phyloP scores from a whole-genome alignment of 2,888 invertebrate genomes.

The Spicauda simplicius region DNA sequence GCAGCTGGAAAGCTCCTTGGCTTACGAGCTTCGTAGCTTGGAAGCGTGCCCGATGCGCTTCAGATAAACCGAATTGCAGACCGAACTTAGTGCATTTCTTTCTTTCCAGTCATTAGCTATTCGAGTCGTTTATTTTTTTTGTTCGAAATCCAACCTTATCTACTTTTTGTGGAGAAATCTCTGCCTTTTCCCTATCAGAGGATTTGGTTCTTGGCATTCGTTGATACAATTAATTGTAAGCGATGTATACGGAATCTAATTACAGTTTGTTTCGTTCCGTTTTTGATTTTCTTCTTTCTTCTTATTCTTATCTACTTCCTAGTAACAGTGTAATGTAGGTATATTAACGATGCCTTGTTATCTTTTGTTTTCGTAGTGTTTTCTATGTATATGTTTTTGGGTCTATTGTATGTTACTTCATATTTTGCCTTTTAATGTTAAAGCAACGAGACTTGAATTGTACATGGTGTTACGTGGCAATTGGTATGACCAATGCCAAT shows the following conservation, averaged over 20 bases:
- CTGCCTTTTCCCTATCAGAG: neutral
- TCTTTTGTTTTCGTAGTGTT: too few relatives aligned
- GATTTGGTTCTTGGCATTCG: neutral
- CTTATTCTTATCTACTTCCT: too few relatives aligned
- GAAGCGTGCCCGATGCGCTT: conserved; percentile 74
- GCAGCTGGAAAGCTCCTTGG: conserved; percentile 15
- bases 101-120: conserved; percentile 18
- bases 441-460: too few relatives aligned
- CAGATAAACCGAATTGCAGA: conserved; percentile 69
- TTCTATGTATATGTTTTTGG: too few relatives aligned
- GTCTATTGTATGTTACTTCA: too few relatives aligned
- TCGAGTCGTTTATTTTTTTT: conserved; percentile 12
- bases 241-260: neutral
- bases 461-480: too few relatives aligned
- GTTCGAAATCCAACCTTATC: neutral
- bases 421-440: too few relatives aligned
- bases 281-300: too few relatives aligned
- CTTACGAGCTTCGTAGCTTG: conserved; percentile 51
- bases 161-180: neutral
- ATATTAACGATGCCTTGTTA: too few relatives aligned
- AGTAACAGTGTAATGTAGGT: too few relatives aligned
- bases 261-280: too few relatives aligned
- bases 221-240: conserved; percentile 2
- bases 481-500: too few relatives aligned
- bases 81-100: conserved; percentile 34